These are phyloP conservation scores for Dasyurus viverrinus DNA, from an alignment of 2,113 vertebrate genomes.

Conservation along the genomic window DNA sequence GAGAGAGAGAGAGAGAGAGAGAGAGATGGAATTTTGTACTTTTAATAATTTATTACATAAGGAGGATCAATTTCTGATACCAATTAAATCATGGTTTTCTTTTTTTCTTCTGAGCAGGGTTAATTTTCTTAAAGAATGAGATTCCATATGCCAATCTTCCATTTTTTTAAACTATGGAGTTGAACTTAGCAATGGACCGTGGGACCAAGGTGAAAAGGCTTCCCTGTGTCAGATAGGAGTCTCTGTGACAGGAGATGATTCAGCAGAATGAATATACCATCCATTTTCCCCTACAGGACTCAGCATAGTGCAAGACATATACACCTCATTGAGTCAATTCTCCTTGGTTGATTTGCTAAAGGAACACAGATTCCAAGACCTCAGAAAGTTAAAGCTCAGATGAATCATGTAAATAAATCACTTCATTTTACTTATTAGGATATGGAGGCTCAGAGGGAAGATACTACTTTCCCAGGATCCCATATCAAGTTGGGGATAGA, in stretches of 20 bases:
- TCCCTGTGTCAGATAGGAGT: accelerated
- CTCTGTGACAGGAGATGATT: accelerated
- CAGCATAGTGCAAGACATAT: not conserved
- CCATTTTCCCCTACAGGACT: accelerated
- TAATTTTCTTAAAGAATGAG: conserved; percentile 81
- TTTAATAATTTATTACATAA: conserved; percentile 77
- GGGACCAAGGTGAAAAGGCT: accelerated
- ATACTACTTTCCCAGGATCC: not conserved
- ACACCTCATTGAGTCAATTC: not conserved
- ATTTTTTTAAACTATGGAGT: conserved; percentile 65
- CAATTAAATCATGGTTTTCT: conserved; percentile 59
- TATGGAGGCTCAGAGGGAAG: not conserved
- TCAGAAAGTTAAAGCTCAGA: not conserved
- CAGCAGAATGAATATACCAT: not conserved
- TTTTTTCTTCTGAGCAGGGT: conserved; percentile 31
- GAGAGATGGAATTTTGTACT: conserved; percentile 58
- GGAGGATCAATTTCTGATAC: conserved; percentile 57
- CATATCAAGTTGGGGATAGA: not conserved
- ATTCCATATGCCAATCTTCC: conserved; percentile 75
- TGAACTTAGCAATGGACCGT: not conserved
- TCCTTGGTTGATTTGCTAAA: not conserved
- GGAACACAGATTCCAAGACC: not conserved
- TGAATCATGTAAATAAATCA: not conserved
- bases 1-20: conserved; percentile 65
- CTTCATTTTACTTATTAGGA: not conserved